Evolutionary conservation across 2,113 vertebrate species (phyloP).

Genomic region (Thymallus thymallus): DNA sequence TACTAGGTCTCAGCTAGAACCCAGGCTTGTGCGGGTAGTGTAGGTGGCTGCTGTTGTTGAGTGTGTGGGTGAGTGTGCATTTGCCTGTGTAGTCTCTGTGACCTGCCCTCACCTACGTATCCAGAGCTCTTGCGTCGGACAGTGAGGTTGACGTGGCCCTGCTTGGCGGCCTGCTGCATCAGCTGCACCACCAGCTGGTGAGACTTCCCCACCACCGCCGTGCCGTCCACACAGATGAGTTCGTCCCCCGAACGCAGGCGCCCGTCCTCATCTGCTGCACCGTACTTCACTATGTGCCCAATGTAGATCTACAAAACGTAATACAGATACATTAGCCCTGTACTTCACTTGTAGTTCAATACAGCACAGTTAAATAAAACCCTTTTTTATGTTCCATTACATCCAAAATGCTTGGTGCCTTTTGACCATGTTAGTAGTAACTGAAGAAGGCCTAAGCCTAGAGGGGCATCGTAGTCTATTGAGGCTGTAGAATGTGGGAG

Average conservation of each 20-base stretch:
- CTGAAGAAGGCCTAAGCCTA: no score
- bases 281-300: constrained; percentile 94
- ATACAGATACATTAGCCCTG: background rate
- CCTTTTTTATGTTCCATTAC: no score
- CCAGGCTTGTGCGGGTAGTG: background rate
- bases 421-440: no score
- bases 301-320: constrained; percentile 86
- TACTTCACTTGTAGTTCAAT: no score
- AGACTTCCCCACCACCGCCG: constrained; percentile 95
- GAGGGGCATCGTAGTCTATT: no score
- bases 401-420: no score
- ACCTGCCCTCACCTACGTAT: constrained; percentile 78
- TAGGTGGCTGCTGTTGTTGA: background rate
- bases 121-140: constrained; percentile 89
- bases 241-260: constrained; percentile 96
- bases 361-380: no score
- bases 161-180: constrained; percentile 98
- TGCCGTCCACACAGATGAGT: constrained; percentile 96
- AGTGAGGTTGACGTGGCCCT: constrained; percentile 95
- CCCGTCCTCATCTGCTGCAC: constrained; percentile 93
- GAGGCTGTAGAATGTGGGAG: no score
- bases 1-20: no score
- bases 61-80: background rate
- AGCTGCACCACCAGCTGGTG: constrained; percentile 98
- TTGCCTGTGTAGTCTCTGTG: background rate